Evolutionary conservation across 2,888 invertebrate genomes (phyloP), one percentile per base, ranked within the genome.

Genomic region (Argyresthia goedartella): DNA sequence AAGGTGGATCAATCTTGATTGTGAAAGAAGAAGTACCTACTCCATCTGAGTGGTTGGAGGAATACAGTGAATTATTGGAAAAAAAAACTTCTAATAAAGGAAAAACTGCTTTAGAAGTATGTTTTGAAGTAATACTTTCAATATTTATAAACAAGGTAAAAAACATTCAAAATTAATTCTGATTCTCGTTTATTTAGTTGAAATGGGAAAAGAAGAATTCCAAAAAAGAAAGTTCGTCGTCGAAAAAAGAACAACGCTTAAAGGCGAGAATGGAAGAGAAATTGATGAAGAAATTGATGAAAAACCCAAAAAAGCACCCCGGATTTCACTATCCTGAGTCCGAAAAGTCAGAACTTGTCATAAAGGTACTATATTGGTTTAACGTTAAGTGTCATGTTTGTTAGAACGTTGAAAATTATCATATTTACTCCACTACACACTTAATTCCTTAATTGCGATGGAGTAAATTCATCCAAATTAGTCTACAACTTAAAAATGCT

Each of bases 261-360:
- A 71, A 69, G 49, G 58, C 65, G 46, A 78, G 69, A 49, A 39
- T 59, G 39, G 69, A 80, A 56, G 67, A 61, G 52, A 82, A 80
- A 55, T 66, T 78, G 49, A 74, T 76, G 76, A 81, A 75, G 25
- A 25, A 25, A 4, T 4, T 25, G 25, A 25, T 25, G 25, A 25
- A 25, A 58, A 76, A 79, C 52, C 81, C 81, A 15, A 68, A 58
- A 0, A 57, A 67, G 59, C 80, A 81, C 57, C 81, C 81, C 1
- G 82, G 82, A 4, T 84, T 69, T 52, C 3, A 58, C 1, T 84
- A 69, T 49, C 81, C 79, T 8, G 46, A 58, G 46, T 81, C 81
- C 0, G 71, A 68, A 44, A 71, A 63, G 55, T 69, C 65, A 14
- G 50, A 61, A 10, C 46, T 60, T 14, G 60, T 80, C 51, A 16